Evolutionary conservation across 2,113 vertebrate genomes (phyloP), one percentile per base, ranked within the genome.

Genomic region (Cryptoleucopteryx plumbea): DNA sequence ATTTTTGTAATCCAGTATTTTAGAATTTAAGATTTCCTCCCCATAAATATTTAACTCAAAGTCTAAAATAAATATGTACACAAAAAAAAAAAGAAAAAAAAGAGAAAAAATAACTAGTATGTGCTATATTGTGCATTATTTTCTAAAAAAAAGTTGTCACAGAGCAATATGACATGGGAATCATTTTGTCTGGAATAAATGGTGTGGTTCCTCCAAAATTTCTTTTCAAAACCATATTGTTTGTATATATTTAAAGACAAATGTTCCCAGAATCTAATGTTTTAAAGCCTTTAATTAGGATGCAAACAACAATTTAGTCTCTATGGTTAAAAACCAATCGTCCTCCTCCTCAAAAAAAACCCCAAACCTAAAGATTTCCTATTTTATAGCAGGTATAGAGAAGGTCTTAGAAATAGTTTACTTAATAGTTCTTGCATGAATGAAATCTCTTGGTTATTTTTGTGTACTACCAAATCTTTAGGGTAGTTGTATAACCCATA

Each of bases 51-150:
- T 72, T 89, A 77, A 55, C 17, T 61, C 43, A 74, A 75, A 22
- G 10, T 55, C 45, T 61, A 73, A 89, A 81, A 78, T 70, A 53
- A 83, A 66, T 9, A 3, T 43, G 15, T 71, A 16, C 8, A 21
- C 8, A 34, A 22, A 22, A 22, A 45, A 25, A 6, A 25, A 25
- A 4, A 2, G 3, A n/a, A 21, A 25, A 3, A 3, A 2, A 43
- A 11, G 6, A 10, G 15, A 12, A 6, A 1, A 25, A 19, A 11
- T 5, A 11, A 6, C 10, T 58, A 34, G 5, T n/a, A 32, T 81
- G 6, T 68, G 4, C 5, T 79, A 34, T 48, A 53, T 23, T 43
- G 5, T 71, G 3, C 6, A 48, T 66, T 68, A 48, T 75, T 82
- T 88, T 79, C 38, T 72, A 23, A 59, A 70, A 11, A 11, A 27